Percentiles rank a stretch among this genome's conserved stretches.
These are phyloP conservation scores for Rhopalosiphum padi DNA, from an alignment of 1,140 invertebrate genomes.

Conservation along the genomic window DNA sequence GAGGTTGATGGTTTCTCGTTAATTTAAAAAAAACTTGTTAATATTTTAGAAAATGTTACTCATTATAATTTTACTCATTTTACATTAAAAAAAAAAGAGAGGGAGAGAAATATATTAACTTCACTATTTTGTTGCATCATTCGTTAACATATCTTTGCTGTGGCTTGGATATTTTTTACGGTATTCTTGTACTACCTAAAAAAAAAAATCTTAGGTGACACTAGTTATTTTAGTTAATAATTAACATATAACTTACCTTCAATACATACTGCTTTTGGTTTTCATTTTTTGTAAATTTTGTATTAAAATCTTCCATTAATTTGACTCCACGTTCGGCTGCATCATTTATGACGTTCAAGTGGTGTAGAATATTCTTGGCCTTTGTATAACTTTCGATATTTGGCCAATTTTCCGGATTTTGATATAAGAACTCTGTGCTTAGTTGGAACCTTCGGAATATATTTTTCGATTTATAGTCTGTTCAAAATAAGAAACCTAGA, in stretches of 20 bases:
- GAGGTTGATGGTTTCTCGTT: too few species aligned
- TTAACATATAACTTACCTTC: conserved; percentile 54
- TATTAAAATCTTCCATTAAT: conserved; percentile 60
- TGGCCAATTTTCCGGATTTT: conserved; percentile 25
- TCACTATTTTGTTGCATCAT: too few species aligned
- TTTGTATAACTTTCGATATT: conserved; percentile 19
- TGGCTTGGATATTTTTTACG: conserved; percentile 9
- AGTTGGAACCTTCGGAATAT: not conserved
- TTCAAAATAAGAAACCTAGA: too few species aligned
- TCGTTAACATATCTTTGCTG: too few species aligned
- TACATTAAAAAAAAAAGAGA: not conserved
- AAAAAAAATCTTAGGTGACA: not conserved
- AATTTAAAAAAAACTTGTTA: too few species aligned
- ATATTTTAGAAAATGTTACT: too few species aligned
- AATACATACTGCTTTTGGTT: conserved; percentile 61
- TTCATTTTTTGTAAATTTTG: conserved; percentile 59
- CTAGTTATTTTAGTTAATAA: not conserved
- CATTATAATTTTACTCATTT: not conserved
- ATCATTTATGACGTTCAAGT: conserved; percentile 61
- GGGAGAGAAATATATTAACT: too few species aligned
- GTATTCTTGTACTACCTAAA: not conserved
- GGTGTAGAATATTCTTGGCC: conserved; percentile 57
- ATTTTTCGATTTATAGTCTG: conserved; percentile 26
- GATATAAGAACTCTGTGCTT: not conserved
- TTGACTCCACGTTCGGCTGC: conserved; percentile 60